phyloP scores from a whole-genome alignment of 2,797 vertebrate genomes.

The Rhynchotus rufescens region DNA sequence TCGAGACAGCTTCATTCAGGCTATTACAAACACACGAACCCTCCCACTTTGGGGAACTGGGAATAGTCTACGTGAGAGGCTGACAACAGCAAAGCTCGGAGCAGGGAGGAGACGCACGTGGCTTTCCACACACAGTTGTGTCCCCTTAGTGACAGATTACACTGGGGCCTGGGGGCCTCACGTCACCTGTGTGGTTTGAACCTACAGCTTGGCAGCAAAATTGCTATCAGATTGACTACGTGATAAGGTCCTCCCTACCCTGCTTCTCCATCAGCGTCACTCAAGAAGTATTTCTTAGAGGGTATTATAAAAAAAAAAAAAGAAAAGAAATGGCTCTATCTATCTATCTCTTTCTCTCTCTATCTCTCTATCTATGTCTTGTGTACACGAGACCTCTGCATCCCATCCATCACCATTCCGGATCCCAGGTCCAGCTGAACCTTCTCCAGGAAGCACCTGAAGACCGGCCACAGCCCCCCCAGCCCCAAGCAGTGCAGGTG shows the following conservation, averaged over 20 bases:
- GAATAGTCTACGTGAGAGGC: too few species aligned
- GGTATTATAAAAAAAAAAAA: neutral
- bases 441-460: neutral
- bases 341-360: too few species aligned
- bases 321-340: too few species aligned
- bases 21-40: too few species aligned
- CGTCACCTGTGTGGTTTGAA: neutral
- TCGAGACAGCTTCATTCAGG: too few species aligned
- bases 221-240: accelerated
- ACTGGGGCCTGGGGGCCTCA: neutral
- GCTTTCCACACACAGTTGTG: too few species aligned
- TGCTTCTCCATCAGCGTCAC: neutral
- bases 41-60: too few species aligned
- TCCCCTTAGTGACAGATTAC: neutral
- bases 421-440: neutral
- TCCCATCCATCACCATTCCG: neutral
- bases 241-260: neutral
- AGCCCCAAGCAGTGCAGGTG: neutral
- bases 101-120: too few species aligned
- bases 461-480: neutral
- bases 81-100: too few species aligned
- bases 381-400: neutral
- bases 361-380: neutral
- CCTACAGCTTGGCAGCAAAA: neutral
- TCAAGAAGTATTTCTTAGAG: neutral